These are phyloP conservation scores for Heliconius aoede DNA, from an alignment of 2,888 invertebrate species.

Conservation along the genomic window DNA sequence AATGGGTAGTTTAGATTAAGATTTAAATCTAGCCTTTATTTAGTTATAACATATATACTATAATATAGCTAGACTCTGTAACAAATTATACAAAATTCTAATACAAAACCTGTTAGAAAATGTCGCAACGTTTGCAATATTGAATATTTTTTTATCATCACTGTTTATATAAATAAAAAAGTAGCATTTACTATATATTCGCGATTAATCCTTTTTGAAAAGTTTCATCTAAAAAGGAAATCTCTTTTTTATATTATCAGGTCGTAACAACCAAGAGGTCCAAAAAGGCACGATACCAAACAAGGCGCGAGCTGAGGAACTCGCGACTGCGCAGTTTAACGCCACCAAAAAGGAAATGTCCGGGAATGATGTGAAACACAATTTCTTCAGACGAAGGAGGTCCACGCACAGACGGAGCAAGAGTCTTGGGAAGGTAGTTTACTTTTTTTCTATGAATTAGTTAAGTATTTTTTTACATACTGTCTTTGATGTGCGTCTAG, in stretches of 20 bases:
- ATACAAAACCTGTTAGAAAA: no score
- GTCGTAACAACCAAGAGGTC: slow-evolving; percentile 95
- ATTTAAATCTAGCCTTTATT: no score
- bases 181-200: no score
- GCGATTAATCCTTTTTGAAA: not conserved
- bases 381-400: slow-evolving; percentile 93
- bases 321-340: slow-evolving; percentile 96
- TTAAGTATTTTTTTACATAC: no score
- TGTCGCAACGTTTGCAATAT: no score
- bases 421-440: slow-evolving; percentile 89
- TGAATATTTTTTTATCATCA: no score
- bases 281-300: slow-evolving; percentile 98
- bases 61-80: no score
- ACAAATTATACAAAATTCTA: no score
- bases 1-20: no score
- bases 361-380: slow-evolving; percentile 87
- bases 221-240: not conserved
- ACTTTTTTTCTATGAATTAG: not conserved
- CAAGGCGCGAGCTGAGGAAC: slow-evolving; percentile 94
- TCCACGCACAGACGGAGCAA: slow-evolving; percentile 92
- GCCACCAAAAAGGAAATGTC: slow-evolving; percentile 96
- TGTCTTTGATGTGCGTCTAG: no score
- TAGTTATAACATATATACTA: no score
- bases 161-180: no score
- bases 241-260: slow-evolving; percentile 58